Conservation (phyloP, 2,888 invertebrate species). For the Drosophila hamatofila region DNA sequence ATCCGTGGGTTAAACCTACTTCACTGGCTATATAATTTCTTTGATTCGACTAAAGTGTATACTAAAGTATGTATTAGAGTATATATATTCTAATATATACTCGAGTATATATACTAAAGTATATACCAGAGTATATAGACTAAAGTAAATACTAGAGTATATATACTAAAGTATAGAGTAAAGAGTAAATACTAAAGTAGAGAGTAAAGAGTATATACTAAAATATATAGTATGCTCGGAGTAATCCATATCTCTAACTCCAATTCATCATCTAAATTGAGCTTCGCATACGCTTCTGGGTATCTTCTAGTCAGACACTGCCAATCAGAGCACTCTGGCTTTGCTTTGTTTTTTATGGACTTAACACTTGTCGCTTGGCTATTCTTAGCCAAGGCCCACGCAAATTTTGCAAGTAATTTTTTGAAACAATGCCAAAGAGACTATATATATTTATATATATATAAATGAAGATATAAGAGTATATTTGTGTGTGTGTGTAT, state of each 20-base stretch:
- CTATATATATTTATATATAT: conserved; percentile 44
- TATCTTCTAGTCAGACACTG: neutral
- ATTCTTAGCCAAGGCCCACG: conserved; percentile 68
- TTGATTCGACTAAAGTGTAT: too few species aligned
- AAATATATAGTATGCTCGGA: neutral
- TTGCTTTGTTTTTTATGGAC: conserved; percentile 16
- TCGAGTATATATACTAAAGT: too few species aligned
- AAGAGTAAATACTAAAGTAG: too few species aligned
- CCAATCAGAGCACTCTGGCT: neutral
- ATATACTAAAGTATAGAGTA: too few species aligned
- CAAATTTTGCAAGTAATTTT: conserved; percentile 53
- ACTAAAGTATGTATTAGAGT: too few species aligned
- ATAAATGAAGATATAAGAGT: neutral
- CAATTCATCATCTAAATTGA: neutral
- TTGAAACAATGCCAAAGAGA: conserved; percentile 64
- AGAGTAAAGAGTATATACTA: too few species aligned
- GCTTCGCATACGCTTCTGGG: neutral
- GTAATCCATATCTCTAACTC: neutral
- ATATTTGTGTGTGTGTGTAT: conserved; percentile 23
- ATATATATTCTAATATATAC: too few species aligned
- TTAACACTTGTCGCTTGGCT: conserved; percentile 67
- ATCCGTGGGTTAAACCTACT: too few species aligned
- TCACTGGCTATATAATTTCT: too few species aligned
- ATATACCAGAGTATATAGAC: too few species aligned
- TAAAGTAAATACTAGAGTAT: too few species aligned